Conservation (phyloP, 37 sponge, comb jelly and placozoan genomes). For the Tethya wilhelma region DNA sequence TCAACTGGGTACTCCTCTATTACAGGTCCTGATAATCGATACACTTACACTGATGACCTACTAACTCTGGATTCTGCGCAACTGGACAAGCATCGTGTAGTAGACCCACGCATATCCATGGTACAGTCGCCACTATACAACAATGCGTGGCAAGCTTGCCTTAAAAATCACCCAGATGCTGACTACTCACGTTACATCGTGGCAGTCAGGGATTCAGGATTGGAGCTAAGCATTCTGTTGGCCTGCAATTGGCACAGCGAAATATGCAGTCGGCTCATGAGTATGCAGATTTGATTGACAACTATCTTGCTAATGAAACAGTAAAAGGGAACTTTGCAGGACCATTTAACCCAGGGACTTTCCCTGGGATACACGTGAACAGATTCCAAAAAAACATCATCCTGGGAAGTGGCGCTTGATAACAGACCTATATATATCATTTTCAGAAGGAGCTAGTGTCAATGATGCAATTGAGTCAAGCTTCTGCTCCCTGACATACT, state of each 20-base stretch:
- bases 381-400: too few relatives aligned
- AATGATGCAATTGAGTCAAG: too few relatives aligned
- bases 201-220: constrained; percentile 4
- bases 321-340: too few relatives aligned
- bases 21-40: neutral
- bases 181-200: neutral
- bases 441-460: too few relatives aligned
- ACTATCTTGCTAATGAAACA: too few relatives aligned
- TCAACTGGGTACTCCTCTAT: too few relatives aligned
- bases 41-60: neutral
- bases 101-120: neutral
- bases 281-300: too few relatives aligned
- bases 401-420: too few relatives aligned
- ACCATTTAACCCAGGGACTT: too few relatives aligned
- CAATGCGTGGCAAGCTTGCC: neutral
- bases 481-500: too few relatives aligned
- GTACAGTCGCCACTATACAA: neutral
- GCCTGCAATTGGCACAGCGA: neutral
- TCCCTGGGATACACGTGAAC: too few relatives aligned
- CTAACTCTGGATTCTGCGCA: neutral
- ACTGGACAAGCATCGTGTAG: neutral
- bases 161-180: neutral
- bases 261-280: constrained; percentile 14
- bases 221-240: neutral
- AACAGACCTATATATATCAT: too few relatives aligned